phyloP scores from a whole-genome alignment of 2,113 vertebrate genomes.

The Cnemophilus loriae region DNA sequence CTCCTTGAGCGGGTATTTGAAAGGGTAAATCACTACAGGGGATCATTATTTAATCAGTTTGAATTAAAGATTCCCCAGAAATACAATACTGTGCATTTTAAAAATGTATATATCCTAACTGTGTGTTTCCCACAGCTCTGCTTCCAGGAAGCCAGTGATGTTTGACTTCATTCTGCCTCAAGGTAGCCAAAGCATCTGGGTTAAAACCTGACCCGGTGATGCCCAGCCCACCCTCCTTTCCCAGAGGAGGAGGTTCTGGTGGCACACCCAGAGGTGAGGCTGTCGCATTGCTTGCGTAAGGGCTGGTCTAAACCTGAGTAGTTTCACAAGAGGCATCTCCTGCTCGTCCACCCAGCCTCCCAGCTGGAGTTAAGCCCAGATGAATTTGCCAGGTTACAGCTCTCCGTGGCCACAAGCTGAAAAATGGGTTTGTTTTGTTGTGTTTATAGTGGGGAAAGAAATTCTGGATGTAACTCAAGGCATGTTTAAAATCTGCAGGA shows the following conservation, averaged over 20 bases:
- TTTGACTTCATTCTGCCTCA: background rate
- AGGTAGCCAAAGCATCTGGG: background rate
- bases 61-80: background rate
- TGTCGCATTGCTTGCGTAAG: background rate
- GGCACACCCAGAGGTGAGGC: background rate
- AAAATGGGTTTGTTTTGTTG: background rate
- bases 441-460: background rate
- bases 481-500: background rate
- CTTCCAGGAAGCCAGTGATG: background rate
- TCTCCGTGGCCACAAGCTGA: background rate
- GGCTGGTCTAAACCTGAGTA: background rate
- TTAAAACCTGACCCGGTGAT: rapidly evolving
- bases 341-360: background rate
- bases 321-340: background rate
- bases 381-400: background rate
- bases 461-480: background rate
- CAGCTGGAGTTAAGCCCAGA: background rate
- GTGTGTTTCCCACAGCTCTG: background rate
- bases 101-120: background rate
- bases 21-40: background rate
- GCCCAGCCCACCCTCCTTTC: background rate
- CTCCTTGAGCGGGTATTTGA: background rate
- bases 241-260: background rate
- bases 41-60: background rate
- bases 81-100: background rate